Conservation (phyloP, 2,888 invertebrate genomes). For the Resseliella maxima region DNA sequence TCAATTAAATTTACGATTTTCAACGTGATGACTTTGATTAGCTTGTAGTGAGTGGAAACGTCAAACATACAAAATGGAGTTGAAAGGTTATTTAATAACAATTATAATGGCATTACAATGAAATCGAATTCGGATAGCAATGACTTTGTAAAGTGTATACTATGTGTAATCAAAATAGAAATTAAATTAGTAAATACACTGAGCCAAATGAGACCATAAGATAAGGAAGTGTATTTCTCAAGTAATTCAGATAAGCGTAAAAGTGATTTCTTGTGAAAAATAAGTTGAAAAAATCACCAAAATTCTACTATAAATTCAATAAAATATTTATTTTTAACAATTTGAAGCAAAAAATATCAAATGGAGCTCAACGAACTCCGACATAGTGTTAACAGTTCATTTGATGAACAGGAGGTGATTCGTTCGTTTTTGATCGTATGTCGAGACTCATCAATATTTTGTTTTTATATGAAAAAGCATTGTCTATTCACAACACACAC, state of each 20-base stretch:
- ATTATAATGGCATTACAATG: background rate
- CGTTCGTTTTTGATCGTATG: background rate
- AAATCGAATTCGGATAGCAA: background rate
- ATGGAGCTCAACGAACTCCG: constrained; percentile 4
- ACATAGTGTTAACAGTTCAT: background rate
- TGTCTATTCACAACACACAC: background rate
- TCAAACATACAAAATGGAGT: background rate
- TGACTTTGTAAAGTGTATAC: background rate
- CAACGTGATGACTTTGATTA: background rate
- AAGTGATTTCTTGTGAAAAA: background rate
- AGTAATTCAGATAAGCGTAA: background rate
- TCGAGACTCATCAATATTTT: constrained; percentile 20
- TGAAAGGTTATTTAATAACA: background rate
- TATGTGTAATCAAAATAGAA: background rate
- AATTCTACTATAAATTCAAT: background rate
- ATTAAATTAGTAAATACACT: background rate
- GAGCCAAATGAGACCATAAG: background rate
- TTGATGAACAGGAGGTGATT: background rate
- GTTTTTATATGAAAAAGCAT: background rate
- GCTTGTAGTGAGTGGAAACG: background rate
- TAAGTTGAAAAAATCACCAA: too few relatives aligned
- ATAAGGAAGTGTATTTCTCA: background rate
- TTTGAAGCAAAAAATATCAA: background rate
- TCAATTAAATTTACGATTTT: constrained; percentile 25
- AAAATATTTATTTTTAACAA: constrained; percentile 8